phyloP scores from a whole-genome alignment of 2,888 invertebrate genomes.

The Phengaris alcon region DNA sequence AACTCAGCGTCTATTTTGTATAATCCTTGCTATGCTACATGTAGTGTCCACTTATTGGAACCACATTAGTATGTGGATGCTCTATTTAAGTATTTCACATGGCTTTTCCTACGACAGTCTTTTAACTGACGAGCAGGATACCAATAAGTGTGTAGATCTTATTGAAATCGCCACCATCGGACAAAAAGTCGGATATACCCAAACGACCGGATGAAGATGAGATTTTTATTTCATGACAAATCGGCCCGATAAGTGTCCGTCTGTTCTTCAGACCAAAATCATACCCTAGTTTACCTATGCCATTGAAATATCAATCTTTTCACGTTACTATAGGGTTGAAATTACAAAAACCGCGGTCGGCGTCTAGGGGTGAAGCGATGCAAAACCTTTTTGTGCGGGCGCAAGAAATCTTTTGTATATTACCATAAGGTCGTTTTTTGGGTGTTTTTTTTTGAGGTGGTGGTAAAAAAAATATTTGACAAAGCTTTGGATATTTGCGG shows the following conservation, averaged over 20 bases:
- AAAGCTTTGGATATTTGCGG: constrained; percentile 50
- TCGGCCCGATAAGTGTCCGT: constrained; percentile 50
- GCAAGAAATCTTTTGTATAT: constrained; percentile 28
- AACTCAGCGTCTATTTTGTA: too few species aligned
- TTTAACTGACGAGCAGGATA: not conserved
- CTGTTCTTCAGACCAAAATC: constrained; percentile 33
- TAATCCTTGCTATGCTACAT: too few species aligned
- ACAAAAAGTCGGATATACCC: constrained; percentile 40
- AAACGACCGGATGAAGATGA: constrained; percentile 51
- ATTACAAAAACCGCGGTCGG: constrained; percentile 28
- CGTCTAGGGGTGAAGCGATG: constrained; percentile 22
- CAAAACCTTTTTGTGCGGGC: constrained; percentile 22
- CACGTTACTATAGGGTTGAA: constrained; percentile 26
- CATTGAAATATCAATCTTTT: constrained; percentile 33
- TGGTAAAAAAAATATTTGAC: constrained; percentile 39
- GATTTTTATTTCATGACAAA: constrained; percentile 61
- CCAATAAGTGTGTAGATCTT: not conserved
- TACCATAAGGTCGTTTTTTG: constrained; percentile 35
- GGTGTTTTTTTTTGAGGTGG: constrained; percentile 26
- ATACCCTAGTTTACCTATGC: constrained; percentile 33
- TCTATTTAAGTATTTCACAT: too few species aligned
- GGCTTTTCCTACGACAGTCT: not conserved
- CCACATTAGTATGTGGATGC: too few species aligned
- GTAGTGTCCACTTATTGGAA: too few species aligned
- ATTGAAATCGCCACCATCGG: constrained; percentile 1